Evolutionary conservation across 2,113 vertebrate species (phyloP).

Genomic region (Takifugu bimaculatus): DNA sequence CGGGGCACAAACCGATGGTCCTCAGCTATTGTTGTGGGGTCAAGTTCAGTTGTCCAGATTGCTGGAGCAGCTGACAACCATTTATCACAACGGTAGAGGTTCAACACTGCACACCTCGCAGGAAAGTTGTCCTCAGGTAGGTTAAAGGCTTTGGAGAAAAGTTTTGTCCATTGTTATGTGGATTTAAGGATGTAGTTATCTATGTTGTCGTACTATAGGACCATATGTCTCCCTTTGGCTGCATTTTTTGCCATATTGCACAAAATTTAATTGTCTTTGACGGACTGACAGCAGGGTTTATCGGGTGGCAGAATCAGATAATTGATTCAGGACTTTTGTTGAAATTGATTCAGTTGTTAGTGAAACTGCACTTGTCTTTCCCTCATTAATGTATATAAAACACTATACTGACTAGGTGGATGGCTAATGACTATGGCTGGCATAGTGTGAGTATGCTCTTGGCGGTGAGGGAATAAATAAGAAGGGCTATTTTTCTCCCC

Average conservation of each 20-base stretch:
- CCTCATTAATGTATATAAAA: slow-evolving; percentile 22
- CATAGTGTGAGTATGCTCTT: slow-evolving; percentile 39
- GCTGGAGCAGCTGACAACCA: slow-evolving; percentile 66
- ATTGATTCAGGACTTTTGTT: no score
- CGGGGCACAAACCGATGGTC: slow-evolving; percentile 66
- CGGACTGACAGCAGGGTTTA: no score
- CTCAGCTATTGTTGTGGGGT: slow-evolving; percentile 72
- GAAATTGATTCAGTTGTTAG: no score
- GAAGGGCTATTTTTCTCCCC: slow-evolving; percentile 88
- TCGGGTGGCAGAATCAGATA: neutral
- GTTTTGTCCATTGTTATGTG: slow-evolving; percentile 13
- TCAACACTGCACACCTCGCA: slow-evolving; percentile 19
- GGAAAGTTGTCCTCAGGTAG: slow-evolving; percentile 41
- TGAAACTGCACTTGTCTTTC: no score
- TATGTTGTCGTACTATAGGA: no score
- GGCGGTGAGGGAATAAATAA: slow-evolving; percentile 71
- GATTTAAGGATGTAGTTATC: no score
- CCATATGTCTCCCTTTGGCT: no score
- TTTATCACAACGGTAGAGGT: slow-evolving; percentile 67
- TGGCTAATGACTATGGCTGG: slow-evolving; percentile 25
- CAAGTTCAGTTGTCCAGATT: slow-evolving; percentile 70
- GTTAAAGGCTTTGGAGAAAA: slow-evolving; percentile 35
- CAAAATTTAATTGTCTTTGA: no score
- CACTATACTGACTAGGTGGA: slow-evolving; percentile 4
- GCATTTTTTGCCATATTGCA: no score